Evolutionary conservation across 2,888 invertebrate genomes (phyloP), one percentile per base, ranked within the genome.

Genomic region (Quadroppia sp.): DNA sequence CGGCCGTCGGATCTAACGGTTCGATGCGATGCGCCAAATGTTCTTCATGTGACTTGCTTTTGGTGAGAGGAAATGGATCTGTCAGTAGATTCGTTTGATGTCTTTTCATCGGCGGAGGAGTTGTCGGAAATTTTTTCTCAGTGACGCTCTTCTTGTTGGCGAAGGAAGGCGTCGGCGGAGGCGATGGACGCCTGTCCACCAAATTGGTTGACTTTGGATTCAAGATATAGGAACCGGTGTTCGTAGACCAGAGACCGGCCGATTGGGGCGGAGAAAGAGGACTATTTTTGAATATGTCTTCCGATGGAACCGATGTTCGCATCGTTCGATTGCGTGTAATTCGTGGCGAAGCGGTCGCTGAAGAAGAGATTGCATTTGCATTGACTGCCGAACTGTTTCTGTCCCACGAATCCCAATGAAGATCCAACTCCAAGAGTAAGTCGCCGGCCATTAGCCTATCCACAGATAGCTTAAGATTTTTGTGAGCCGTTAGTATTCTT

Each of bases 351-450:
- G 64, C 64, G 13, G 64, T 36, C 7, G 36, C 64, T 40, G 64
- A 64, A 6, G 71, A 71, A 7, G 71, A 28, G 36, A 56, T 71
- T 23, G 53, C 25, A 30, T 48, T 71, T 17, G 56, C 17, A 30
- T 71, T 50, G 2, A 23, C 9, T 40, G 71, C 17, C 9, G 50
- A 71, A 50, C 17, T 48, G 45, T 30, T 71, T 50, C 74, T 88
- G 83, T 94, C 93, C 93, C 93, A 95, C 9, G 93, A 94, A 83
- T 95, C 94, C 94, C 95, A 96, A 84, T 91, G 94, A 79, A 96
- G 85, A 77, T 89, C 88, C 80, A 89, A 84, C 80, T 85, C 88
- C 81, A 74, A 82, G 1, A 36, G 23, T 25, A 61, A 23, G 17
- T 73, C 73, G 9, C 42, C 40, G 36, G 28, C 20, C 30, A 73